Base-by-base conservation (phyloP, 2,797 vertebrate species). In the Octomys mimax region DNA sequence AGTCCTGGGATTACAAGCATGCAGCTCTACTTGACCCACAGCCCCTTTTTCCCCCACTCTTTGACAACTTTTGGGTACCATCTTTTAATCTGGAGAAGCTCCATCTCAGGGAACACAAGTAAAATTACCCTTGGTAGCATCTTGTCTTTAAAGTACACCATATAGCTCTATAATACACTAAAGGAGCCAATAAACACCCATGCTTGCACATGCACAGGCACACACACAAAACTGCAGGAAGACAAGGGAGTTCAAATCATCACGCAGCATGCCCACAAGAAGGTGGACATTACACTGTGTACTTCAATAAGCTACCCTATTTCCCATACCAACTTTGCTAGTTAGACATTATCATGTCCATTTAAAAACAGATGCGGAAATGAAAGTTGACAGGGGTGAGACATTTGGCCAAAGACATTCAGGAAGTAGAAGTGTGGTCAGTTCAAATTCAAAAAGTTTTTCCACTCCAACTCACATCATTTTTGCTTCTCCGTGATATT, bases 281-380 rank as follows among this genome's bases (percentile, higher is more conserved):
- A 61, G 24, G 24, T 91, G 84, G 61, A 12, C 61, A 14, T 54
- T 81, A 19, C 10, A 77, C 22, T 85, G 59, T 33, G 24, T 26
- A 19, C 46, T 92, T 95, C 39, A 33, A 0, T 61, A 78, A 80
- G 10, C n/a, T 49, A 46, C 6, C 42, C 19, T 64, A 49, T 77
- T 91, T 87, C 49, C 73, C 49, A 85, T 7, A 54, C 21, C 21
- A 57, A 2, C 21, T 52, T 81, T 42, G 54, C n/a, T 88, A 62
- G 22, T 87, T 91, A 92, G 95, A 79, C 46, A 70, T 62, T 66
- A 75, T 75, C 39, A 75, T 39, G 39, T 85, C 66, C 36, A 19
- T 68, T 87, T 71, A 77, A 80, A 93, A 96, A 49, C 61, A 88
- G 12, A 52, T 4, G 11, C 39, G 46, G 78, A 64, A 89, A 91